Conservation (phyloP, 2,113 vertebrate genomes). For the Scortum barcoo region DNA sequence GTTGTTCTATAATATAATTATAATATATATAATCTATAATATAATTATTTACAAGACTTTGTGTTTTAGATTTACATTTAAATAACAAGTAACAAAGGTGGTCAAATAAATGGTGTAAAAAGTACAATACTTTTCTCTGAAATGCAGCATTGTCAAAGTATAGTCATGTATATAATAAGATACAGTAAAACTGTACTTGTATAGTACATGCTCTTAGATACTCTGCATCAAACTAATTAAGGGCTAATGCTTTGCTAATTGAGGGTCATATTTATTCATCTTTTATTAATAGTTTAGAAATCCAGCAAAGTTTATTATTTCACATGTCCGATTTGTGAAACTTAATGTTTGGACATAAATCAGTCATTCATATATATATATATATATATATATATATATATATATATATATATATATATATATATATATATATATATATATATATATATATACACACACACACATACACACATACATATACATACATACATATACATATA, state of each 20-base stretch:
- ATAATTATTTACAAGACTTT: neutral
- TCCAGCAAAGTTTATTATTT: neutral
- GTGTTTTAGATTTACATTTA: neutral
- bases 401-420: too few relatives aligned
- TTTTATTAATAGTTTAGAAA: neutral
- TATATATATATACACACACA: too few relatives aligned
- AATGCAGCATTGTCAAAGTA: neutral
- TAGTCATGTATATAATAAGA: neutral
- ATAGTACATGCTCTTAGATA: neutral
- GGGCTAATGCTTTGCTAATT: neutral
- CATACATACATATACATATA: too few relatives aligned
- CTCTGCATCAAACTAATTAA: neutral
- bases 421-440: too few relatives aligned
- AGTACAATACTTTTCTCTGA: neutral
- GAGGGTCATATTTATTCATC: neutral
- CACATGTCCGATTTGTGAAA: neutral
- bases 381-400: too few relatives aligned
- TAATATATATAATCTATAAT: too few relatives aligned
- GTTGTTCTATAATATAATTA: neutral
- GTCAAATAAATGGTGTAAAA: neutral
- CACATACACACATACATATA: too few relatives aligned
- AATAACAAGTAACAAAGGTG: too few relatives aligned
- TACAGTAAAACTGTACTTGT: neutral
- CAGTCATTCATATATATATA: too few relatives aligned
- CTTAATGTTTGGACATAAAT: neutral